Percentiles rank a stretch among this genome's conserved stretches.
phyloP scores from a whole-genome alignment of 2,888 invertebrate species.

The Horisme vitalbata region DNA sequence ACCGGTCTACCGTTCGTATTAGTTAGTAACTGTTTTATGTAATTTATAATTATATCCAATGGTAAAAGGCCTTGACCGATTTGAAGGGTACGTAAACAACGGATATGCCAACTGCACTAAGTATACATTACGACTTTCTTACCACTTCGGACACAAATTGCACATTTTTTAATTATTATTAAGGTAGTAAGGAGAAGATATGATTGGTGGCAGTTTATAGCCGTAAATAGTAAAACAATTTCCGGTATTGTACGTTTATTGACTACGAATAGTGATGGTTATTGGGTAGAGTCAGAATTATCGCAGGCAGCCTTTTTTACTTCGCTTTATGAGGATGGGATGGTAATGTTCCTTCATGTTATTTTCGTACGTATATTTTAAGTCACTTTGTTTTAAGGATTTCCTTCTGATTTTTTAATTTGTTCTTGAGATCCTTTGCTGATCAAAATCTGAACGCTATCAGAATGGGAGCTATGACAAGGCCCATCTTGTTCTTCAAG shows the following conservation, averaged over 20 bases:
- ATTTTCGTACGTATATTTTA: too few species aligned
- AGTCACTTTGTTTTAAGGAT: too few species aligned
- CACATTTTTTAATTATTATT: conserved; percentile 5
- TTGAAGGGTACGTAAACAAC: not conserved
- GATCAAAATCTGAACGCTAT: too few species aligned
- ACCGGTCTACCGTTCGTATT: too few species aligned
- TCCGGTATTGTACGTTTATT: not conserved
- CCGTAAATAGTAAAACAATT: conserved; percentile 2
- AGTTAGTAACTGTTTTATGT: too few species aligned
- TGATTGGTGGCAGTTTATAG: not conserved
- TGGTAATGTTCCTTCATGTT: too few species aligned
- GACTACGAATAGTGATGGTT: not conserved
- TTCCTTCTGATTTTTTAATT: too few species aligned
- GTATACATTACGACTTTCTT: too few species aligned
- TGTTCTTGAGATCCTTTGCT: too few species aligned
- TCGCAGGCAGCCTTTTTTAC: not conserved
- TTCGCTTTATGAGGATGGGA: too few species aligned
- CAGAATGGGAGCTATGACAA: too few species aligned
- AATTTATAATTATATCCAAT: not conserved
- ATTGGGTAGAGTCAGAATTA: not conserved
- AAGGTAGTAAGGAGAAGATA: conserved; percentile 5
- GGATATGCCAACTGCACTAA: not conserved
- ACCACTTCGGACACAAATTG: conserved; percentile 1
- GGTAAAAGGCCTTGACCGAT: not conserved
- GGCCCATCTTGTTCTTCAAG: too few species aligned